Conservation (phyloP, 2,797 vertebrate species). For the Artibeus lituratus region DNA sequence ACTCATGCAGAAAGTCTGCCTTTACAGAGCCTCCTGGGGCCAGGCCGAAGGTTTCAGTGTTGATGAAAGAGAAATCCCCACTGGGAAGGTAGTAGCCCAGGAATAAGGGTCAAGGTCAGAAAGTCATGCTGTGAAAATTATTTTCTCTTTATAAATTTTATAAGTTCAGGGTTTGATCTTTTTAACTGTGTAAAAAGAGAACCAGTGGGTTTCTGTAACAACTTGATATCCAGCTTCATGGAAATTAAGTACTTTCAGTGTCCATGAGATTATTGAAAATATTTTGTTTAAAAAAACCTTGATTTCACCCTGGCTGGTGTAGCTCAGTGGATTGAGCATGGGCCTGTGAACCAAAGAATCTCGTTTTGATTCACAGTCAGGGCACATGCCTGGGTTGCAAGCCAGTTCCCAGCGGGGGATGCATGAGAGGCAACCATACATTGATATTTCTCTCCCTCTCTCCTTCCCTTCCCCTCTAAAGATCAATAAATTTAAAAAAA, state of each 20-base stretch:
- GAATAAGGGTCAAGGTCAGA: background rate
- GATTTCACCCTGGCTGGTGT: too few species aligned
- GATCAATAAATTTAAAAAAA: too few species aligned
- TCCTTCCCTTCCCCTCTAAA: too few species aligned
- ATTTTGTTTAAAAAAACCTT: background rate
- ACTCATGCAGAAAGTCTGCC: background rate
- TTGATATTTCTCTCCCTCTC: too few species aligned
- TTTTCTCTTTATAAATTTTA: background rate
- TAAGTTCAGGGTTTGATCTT: background rate
- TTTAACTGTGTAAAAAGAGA: background rate
- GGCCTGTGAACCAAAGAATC: too few species aligned
- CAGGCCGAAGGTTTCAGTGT: background rate
- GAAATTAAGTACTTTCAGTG: background rate
- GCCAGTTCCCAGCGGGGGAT: too few species aligned
- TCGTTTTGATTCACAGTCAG: too few species aligned
- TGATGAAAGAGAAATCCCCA: background rate
- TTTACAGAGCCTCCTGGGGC: background rate
- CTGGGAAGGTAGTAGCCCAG: background rate
- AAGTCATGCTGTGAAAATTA: background rate
- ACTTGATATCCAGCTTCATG: background rate
- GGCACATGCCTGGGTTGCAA: too few species aligned
- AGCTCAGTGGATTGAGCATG: too few species aligned
- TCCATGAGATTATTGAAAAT: background rate
- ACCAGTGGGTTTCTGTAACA: background rate
- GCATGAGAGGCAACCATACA: too few species aligned